A percentile compares a stretch with the other conserved stretches of the same genome.
Conservation (phyloP, 53 echinoderm and acorn worm species). For the Actinopyga echinites region DNA sequence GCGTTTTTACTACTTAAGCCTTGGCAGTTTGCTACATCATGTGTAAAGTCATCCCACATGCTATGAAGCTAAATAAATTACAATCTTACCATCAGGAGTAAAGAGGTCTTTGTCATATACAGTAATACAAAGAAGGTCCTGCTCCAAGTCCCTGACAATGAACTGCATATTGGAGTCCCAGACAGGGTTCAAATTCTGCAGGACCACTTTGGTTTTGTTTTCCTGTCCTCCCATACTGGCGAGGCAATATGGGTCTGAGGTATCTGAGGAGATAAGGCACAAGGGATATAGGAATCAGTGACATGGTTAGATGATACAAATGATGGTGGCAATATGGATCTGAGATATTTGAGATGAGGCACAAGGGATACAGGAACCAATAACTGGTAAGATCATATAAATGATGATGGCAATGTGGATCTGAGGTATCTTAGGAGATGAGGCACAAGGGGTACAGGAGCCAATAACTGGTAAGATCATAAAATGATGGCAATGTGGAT, state of each 20-base stretch:
- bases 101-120: conserved; percentile 95
- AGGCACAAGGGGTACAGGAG: too few species aligned
- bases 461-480: too few species aligned
- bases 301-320: not conserved
- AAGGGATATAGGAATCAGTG: too few species aligned
- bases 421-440: too few species aligned
- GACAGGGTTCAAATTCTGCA: conserved; percentile 79
- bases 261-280: conserved; percentile 51
- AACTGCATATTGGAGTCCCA: conserved; percentile 98
- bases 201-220: conserved; percentile 87
- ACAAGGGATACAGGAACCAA: too few species aligned
- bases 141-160: conserved; percentile 81
- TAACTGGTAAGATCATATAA: too few species aligned
- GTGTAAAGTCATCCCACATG: too few species aligned
- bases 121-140: conserved; percentile 90
- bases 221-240: conserved; percentile 95
- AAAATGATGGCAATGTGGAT: too few species aligned
- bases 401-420: too few species aligned
- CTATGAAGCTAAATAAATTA: too few species aligned
- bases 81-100: conserved; percentile 83
- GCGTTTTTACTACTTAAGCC: too few species aligned
- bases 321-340: not conserved
- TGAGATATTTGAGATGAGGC: not conserved
- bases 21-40: too few species aligned
- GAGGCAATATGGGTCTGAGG: conserved; percentile 92